Evolutionary conservation across 2,888 invertebrate species (phyloP).

Genomic region (Drosophila colorata): DNA sequence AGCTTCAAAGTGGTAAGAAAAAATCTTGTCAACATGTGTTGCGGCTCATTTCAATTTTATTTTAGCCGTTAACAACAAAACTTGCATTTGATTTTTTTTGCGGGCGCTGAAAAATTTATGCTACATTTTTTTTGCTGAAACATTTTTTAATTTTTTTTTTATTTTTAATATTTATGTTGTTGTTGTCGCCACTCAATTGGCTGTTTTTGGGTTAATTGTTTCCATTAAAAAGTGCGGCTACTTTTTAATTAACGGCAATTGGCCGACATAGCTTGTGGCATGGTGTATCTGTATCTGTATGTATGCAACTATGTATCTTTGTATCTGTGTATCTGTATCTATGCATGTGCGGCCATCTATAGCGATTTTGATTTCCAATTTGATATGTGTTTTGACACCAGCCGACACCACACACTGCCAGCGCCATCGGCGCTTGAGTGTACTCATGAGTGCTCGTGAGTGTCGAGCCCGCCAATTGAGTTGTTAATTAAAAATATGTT

Average conservation of each 20-base stretch:
- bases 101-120: slow-evolving; percentile 48
- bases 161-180: slow-evolving; percentile 47
- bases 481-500: slow-evolving; percentile 73
- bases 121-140: slow-evolving; percentile 38
- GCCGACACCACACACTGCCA: slow-evolving; percentile 16
- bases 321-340: slow-evolving; percentile 9
- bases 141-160: slow-evolving; percentile 8
- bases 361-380: slow-evolving; percentile 73
- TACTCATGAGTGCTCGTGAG: slow-evolving; percentile 39
- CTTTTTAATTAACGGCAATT: slow-evolving; percentile 80
- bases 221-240: slow-evolving; percentile 77
- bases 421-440: slow-evolving; percentile 18
- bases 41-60: slow-evolving; percentile 43
- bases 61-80: slow-evolving; percentile 39
- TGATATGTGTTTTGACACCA: slow-evolving; percentile 79
- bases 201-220: slow-evolving; percentile 80
- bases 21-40: slow-evolving; percentile 71
- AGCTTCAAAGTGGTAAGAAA: slow-evolving; percentile 39
- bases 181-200: slow-evolving; percentile 68
- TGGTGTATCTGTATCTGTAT: slow-evolving; percentile 21
- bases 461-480: slow-evolving; percentile 64
- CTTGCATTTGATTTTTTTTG: slow-evolving; percentile 8
- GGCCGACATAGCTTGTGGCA: slow-evolving; percentile 43
- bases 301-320: slow-evolving; percentile 21
- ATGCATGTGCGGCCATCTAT: slow-evolving; percentile 28